phyloP scores from a whole-genome alignment of 1,140 invertebrate genomes.

The Lucilia sericata region DNA sequence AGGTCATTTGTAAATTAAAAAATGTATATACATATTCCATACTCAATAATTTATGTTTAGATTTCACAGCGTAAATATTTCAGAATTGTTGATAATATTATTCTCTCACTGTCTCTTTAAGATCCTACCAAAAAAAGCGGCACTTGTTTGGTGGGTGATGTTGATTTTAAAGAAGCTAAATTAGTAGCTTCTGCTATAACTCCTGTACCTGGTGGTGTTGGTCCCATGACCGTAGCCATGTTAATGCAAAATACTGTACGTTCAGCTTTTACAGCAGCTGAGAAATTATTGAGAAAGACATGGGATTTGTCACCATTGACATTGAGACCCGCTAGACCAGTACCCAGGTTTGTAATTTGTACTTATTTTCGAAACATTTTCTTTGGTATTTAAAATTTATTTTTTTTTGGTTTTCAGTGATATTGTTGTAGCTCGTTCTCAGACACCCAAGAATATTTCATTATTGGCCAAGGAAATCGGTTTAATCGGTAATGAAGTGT shows the following conservation, averaged over 20 bases:
- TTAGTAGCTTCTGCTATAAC: constrained; percentile 90
- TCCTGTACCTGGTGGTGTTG: constrained; percentile 97
- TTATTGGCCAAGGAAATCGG: constrained; percentile 88
- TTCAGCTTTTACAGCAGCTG: constrained; percentile 78
- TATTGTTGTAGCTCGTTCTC: constrained; percentile 88
- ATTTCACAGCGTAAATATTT: neutral
- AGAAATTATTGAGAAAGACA: constrained; percentile 69
- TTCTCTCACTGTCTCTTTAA: constrained; percentile 61
- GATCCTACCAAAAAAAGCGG: constrained; percentile 88
- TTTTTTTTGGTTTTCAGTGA: constrained; percentile 73
- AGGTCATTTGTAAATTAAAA: neutral
- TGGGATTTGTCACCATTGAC: constrained; percentile 78
- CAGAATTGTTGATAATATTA: neutral
- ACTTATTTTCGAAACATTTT: neutral
- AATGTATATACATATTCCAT: neutral
- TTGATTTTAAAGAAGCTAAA: constrained; percentile 85
- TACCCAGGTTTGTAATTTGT: constrained; percentile 74
- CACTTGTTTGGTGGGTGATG: constrained; percentile 93
- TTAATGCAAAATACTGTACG: constrained; percentile 95
- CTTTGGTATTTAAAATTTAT: constrained; percentile 14
- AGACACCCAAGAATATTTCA: constrained; percentile 87
- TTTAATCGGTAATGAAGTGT: constrained; percentile 83
- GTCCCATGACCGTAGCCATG: constrained; percentile 99
- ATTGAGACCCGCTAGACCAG: constrained; percentile 74
- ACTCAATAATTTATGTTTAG: neutral